A percentile compares a stretch with the other conserved stretches of the same genome.
phyloP scores from a whole-genome alignment of 2,113 vertebrate species.

The Cygnus atratus region DNA sequence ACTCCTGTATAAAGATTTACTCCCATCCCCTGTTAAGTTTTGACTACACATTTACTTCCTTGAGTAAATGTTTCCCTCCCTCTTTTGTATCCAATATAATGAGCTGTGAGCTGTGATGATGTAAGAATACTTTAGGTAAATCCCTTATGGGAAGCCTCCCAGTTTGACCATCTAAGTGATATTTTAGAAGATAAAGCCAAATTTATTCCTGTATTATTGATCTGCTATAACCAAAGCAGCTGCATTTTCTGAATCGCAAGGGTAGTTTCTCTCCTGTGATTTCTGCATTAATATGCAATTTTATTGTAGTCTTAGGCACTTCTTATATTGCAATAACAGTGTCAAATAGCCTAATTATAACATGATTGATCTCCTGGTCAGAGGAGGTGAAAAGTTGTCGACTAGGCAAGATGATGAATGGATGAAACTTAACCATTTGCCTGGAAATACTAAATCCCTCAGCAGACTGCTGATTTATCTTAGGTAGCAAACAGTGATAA shows the following conservation, averaged over 20 bases:
- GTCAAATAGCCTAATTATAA: constrained; percentile 41
- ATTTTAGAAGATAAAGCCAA: neutral
- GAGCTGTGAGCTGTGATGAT: neutral
- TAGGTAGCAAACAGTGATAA: neutral
- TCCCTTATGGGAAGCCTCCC: neutral
- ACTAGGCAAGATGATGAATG: neutral
- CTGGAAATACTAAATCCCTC: neutral
- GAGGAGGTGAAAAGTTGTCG: neutral
- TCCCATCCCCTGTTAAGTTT: neutral
- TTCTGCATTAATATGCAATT: constrained; percentile 34
- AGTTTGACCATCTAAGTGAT: neutral
- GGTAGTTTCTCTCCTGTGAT: neutral
- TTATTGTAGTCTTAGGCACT: constrained; percentile 10
- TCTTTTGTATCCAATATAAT: neutral
- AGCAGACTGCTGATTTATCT: neutral
- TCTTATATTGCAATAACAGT: constrained; percentile 30
- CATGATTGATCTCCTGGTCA: constrained; percentile 11
- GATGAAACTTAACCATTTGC: neutral
- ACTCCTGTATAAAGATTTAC: neutral
- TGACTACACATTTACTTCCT: neutral
- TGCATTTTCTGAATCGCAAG: neutral
- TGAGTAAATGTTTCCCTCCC: neutral
- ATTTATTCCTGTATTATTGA: neutral
- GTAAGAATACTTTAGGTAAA: neutral
- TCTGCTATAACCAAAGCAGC: neutral